A percentile compares a stretch with the other conserved stretches of the same genome.
Conservation (phyloP, 2,888 invertebrate species). For the Acronicta psi region DNA sequence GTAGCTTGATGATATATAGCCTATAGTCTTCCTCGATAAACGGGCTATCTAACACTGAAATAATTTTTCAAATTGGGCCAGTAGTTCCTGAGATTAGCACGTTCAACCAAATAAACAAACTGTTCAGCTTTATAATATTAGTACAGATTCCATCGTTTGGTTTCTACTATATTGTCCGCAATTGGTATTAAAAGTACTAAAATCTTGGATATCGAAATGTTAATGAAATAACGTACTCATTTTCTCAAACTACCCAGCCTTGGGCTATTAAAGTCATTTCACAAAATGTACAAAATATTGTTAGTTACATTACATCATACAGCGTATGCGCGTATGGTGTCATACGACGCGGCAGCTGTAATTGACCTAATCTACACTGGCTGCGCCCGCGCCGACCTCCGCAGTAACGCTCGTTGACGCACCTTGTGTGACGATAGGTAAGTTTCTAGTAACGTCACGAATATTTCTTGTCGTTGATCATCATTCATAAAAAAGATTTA, state of each 20-base stretch:
- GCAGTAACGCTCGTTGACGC: constrained; percentile 38
- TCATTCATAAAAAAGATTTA: too few relatives aligned
- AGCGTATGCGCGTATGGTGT: constrained; percentile 36
- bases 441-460: background rate
- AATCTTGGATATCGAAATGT: too few relatives aligned
- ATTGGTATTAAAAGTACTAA: too few relatives aligned
- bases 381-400: constrained; percentile 53
- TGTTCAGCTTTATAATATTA: too few relatives aligned
- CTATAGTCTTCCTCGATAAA: too few relatives aligned
- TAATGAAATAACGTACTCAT: background rate
- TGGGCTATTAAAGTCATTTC: background rate
- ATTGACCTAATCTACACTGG: constrained; percentile 64
- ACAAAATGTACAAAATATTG: constrained; percentile 16
- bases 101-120: too few relatives aligned
- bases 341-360: constrained; percentile 51
- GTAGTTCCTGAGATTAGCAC: too few relatives aligned
- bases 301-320: constrained; percentile 47
- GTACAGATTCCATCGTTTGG: too few relatives aligned
- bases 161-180: too few relatives aligned
- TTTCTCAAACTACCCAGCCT: background rate
- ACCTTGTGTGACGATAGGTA: constrained; percentile 20
- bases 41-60: too few relatives aligned
- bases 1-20: too few relatives aligned
- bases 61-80: too few relatives aligned
- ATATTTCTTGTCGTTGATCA: background rate